phyloP scores from a whole-genome alignment of 2,888 invertebrate species.

The Eupithecia centaureata region DNA sequence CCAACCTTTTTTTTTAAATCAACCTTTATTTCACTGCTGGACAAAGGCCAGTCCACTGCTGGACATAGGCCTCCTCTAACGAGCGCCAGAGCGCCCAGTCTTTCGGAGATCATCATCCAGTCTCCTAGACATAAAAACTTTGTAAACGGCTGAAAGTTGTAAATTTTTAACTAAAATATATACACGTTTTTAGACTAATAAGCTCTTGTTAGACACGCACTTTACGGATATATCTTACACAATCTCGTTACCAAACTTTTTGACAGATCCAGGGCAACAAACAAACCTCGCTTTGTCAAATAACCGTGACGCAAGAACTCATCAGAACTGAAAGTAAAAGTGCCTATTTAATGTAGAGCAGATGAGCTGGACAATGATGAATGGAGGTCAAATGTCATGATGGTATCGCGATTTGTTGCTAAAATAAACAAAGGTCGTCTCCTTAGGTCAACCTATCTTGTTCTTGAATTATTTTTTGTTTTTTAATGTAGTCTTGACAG shows the following conservation, averaged over 20 bases:
- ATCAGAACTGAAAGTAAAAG: slow-evolving; percentile 37
- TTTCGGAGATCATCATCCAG: no score
- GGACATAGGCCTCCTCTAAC: no score
- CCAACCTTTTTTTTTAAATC: no score
- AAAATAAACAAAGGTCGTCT: not conserved
- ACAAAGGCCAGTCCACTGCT: no score
- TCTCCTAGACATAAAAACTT: no score
- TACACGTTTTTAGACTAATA: not conserved
- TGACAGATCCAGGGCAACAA: slow-evolving; percentile 44
- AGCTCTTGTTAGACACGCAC: not conserved
- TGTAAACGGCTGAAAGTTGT: no score
- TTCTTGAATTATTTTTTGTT: no score
- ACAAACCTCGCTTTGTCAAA: slow-evolving; percentile 47
- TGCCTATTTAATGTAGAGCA: slow-evolving; percentile 20
- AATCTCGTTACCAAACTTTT: slow-evolving; percentile 36
- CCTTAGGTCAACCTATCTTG: not conserved
- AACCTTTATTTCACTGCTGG: no score
- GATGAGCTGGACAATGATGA: slow-evolving; percentile 26
- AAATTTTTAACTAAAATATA: not conserved
- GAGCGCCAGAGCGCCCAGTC: no score
- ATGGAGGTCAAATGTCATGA: slow-evolving; percentile 36
- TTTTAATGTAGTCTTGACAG: no score
- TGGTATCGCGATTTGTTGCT: slow-evolving; percentile 5
- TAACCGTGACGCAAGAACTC: slow-evolving; percentile 47
- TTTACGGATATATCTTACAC: not conserved